Conservation (phyloP, 23 tunicate species). For the Aplidium turbinatum region DNA sequence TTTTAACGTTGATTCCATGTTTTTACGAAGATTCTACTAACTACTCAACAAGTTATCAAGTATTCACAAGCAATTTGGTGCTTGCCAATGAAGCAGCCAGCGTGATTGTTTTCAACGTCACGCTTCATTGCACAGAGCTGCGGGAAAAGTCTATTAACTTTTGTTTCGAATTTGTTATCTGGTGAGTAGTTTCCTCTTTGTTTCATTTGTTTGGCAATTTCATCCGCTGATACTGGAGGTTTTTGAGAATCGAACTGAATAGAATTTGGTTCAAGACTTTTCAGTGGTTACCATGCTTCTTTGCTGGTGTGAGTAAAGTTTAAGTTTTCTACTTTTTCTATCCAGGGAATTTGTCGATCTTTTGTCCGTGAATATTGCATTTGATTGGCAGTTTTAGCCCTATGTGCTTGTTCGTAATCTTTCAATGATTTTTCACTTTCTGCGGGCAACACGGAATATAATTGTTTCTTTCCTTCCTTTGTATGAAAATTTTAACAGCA, state of each 20-base stretch:
- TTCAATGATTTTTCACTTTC: not conserved
- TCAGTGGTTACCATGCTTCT: conserved; percentile 21
- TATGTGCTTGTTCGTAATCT: conserved; percentile 4
- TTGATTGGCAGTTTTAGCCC: not conserved
- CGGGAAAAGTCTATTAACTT: not conserved
- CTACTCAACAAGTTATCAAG: no score
- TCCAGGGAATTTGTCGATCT: not conserved
- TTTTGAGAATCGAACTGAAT: not conserved
- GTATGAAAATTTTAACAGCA: conserved; percentile 3
- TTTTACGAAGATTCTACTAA: no score
- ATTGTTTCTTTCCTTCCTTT: not conserved
- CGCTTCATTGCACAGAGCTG: no score
- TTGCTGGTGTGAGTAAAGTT: conserved; percentile 8
- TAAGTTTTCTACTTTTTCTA: conserved; percentile 11
- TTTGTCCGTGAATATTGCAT: conserved; percentile 23
- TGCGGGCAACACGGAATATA: conserved; percentile 24
- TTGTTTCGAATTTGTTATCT: conserved; percentile 5
- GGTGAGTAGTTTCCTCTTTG: conserved; percentile 16
- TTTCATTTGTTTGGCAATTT: conserved; percentile 17
- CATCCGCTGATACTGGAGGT: conserved; percentile 4
- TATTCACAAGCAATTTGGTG: no score
- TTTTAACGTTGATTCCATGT: no score
- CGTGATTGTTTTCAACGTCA: no score
- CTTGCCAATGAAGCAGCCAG: no score
- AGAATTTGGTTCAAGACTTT: conserved; percentile 18